Base-by-base conservation (phyloP, 2,113 vertebrate species). In the Setophaga kirtlandii region DNA sequence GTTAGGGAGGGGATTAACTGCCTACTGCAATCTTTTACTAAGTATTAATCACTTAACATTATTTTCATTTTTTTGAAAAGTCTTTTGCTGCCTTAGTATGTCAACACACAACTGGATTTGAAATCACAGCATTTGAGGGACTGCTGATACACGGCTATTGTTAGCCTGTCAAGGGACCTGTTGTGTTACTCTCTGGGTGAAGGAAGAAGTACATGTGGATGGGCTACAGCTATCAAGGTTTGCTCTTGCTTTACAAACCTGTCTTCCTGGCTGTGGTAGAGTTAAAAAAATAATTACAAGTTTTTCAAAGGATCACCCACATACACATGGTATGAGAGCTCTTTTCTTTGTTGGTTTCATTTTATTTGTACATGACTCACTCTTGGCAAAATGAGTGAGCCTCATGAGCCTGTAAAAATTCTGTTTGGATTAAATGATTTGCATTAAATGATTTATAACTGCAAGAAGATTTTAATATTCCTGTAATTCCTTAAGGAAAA, bases 321-420 rank as follows among this genome's bases (percentile, higher is more conserved):
- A 94, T 96, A 91, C 94, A 96, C 92, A 97, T 94, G 95, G 86
- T 96, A 96, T 89, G 92, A 96, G 94, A 96, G 94, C 94, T 96
- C 95, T 97, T 97, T 96, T 87, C 88, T 94, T 81, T 77, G 92
- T 89, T 84, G 37, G 87, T 91, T 97, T 97, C 95, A 93, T 96
- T 97, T 96, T 97, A 96, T 97, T 97, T 97, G 90, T 97, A 96
- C 87, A 92, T 97, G 96, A 97, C 93, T 97, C 96, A 97, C 96
- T 96, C 97, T 96, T 97, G 95, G 96, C 97, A 97, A 94, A 96
- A 96, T 90, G 93, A 97, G 83, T 92, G 96, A 96, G 87, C 85
- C 92, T 97, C 96, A 95, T 96, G 94, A 97, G 96, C 94, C 88
- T 96, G 92, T 96, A 94, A 64, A 96, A 94, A 90, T 80, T 96